Percentiles rank a stretch among this genome's conserved stretches.
phyloP scores from a whole-genome alignment of 2,888 invertebrate genomes.

The Anodontia alba region DNA sequence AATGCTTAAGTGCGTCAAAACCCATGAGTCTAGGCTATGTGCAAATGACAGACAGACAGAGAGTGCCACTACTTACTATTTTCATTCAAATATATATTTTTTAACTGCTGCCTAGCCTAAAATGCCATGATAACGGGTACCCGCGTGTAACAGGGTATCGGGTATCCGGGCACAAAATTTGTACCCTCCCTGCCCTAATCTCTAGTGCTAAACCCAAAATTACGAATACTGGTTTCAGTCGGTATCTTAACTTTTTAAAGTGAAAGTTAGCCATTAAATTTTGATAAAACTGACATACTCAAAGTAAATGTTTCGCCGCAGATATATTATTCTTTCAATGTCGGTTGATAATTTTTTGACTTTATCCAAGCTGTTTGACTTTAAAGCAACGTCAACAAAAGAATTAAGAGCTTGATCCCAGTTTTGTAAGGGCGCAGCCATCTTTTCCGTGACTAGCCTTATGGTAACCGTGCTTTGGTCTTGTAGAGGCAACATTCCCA shows the following conservation, averaged over 20 bases:
- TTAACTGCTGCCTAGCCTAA: too few species aligned
- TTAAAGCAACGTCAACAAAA: constrained; percentile 4
- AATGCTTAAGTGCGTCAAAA: too few species aligned
- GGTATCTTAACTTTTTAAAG: not conserved
- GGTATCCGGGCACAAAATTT: too few species aligned
- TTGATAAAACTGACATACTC: not conserved
- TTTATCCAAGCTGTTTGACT: not conserved
- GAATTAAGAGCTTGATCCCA: constrained; percentile 40
- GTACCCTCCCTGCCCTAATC: not conserved
- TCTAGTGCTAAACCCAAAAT: too few species aligned
- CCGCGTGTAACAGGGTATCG: too few species aligned
- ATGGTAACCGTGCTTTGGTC: too few species aligned
- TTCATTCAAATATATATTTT: too few species aligned
- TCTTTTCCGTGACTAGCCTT: constrained; percentile 15
- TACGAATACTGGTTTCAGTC: not conserved
- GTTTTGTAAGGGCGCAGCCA: constrained; percentile 54
- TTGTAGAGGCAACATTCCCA: too few species aligned
- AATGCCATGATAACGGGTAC: too few species aligned
- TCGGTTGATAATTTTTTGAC: constrained; percentile 13
- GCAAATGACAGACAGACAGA: too few species aligned
- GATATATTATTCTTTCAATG: not conserved
- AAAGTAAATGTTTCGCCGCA: not conserved
- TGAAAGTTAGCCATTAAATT: not conserved
- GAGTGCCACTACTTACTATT: too few species aligned
- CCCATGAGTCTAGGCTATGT: too few species aligned